Evolutionary conservation across 2,888 invertebrate species (phyloP), one percentile per base, ranked within the genome.

Genomic region (Drosophila meridiana): DNA sequence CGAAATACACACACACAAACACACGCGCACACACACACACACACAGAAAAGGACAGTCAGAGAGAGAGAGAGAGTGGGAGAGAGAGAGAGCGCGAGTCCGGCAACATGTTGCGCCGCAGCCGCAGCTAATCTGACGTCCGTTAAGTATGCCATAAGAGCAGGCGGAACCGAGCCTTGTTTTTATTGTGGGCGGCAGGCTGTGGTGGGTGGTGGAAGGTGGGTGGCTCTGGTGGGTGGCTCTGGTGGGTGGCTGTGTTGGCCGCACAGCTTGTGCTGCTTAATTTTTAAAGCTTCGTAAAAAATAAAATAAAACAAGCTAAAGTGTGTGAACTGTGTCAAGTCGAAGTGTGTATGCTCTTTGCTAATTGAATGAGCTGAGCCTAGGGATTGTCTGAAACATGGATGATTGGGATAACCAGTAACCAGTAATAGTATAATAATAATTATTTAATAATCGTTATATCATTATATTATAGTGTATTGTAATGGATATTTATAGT

Each of bases 81-180:
- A 28, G 40, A 1, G 28, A 2, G 38, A 28, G 28, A 0, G 28
- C 8, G 56, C n/a, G n/a, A 20, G 56, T 56, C 30, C 30, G 56
- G 30, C 62, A 73, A 76, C 78, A 78, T 76, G 76, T 76, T 76
- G 73, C 78, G 68, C 60, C 60, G 48, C 47, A 53, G 69, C 73
- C 76, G 45, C 57, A 78, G 78, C 77, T 76, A 80, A 80, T 73
- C 78, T 45, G 60, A 45, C 52, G 59, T 81, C 82, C 75, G 62
- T 69, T 69, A 81, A 78, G 78, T 75, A 76, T 69, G 69, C 81
- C 55, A 73, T 67, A 68, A 58, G 63, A 71, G 77, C 26, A 56
- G 48, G 47, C 36, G 48, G 36, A 14, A 32, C n/a, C 26, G 47
- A 30, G 14, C 52, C 59, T 38, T 58, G 57, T 48, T 68, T 68